phyloP scores from a whole-genome alignment of 2,888 invertebrate genomes.

The Glaucopsyche alexis region DNA sequence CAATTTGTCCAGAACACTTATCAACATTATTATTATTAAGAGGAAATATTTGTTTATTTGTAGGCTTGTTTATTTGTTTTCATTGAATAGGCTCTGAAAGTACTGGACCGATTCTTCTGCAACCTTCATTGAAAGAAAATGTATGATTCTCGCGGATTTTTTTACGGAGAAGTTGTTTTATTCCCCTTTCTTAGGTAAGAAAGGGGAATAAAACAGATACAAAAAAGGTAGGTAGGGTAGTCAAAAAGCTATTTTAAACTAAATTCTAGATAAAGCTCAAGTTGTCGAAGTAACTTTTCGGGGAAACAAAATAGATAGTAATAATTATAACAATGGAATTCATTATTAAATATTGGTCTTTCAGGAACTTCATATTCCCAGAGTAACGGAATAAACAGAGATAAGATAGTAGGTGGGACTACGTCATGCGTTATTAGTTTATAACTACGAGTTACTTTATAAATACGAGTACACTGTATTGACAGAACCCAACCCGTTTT shows the following conservation, averaged over 20 bases:
- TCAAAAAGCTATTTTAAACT: too few relatives aligned
- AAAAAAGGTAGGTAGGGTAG: too few relatives aligned
- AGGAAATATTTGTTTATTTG: too few relatives aligned
- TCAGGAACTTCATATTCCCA: constrained; percentile 14
- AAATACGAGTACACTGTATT: not conserved
- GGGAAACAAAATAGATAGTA: not conserved
- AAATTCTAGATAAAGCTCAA: too few relatives aligned
- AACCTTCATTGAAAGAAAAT: too few relatives aligned
- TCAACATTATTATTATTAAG: not conserved
- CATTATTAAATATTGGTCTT: constrained; percentile 12
- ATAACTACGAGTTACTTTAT: not conserved
- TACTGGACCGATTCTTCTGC: too few relatives aligned
- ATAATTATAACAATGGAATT: not conserved
- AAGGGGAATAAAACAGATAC: too few relatives aligned
- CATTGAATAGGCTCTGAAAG: not conserved
- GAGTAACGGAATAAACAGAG: constrained; percentile 10
- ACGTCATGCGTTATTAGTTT: constrained; percentile 9
- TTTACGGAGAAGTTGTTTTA: too few relatives aligned
- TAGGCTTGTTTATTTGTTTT: too few relatives aligned
- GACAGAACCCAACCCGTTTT: not conserved
- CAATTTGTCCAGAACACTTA: not conserved
- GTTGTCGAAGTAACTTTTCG: not conserved
- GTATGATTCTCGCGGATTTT: too few relatives aligned
- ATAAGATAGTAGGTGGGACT: constrained; percentile 13
- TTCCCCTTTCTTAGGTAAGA: too few relatives aligned